Conservation (phyloP, 92 coral and sea anemone species). For the Meandrina meandrites region DNA sequence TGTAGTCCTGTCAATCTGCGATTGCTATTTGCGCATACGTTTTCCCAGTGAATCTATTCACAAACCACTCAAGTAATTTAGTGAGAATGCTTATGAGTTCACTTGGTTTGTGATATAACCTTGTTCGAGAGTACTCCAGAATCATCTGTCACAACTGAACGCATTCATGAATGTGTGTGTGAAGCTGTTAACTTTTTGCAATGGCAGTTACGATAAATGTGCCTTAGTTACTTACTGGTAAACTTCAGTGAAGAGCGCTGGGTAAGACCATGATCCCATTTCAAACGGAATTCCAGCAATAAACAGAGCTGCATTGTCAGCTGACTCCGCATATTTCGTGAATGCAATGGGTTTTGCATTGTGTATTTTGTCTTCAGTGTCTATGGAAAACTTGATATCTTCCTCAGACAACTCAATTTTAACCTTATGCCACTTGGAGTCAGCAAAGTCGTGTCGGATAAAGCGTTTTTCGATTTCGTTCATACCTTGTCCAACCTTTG, state of each 20-base stretch:
- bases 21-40: neutral
- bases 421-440: slow-evolving; percentile 58
- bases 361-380: neutral
- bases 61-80: neutral
- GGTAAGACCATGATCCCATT: slow-evolving; percentile 40
- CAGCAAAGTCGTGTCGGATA: slow-evolving; percentile 46
- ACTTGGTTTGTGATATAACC: neutral
- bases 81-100: neutral
- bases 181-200: neutral
- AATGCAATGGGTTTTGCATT: slow-evolving; percentile 26
- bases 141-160: neutral
- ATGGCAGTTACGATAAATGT: neutral
- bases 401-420: slow-evolving; percentile 26
- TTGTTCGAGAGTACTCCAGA: neutral
- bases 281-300: slow-evolving; percentile 58
- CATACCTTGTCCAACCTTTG: slow-evolving; percentile 38
- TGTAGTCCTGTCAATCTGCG: neutral
- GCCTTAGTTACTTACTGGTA: slow-evolving; percentile 12
- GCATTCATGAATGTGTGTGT: neutral
- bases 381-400: slow-evolving; percentile 19
- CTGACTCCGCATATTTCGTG: slow-evolving; percentile 23
- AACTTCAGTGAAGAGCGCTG: slow-evolving; percentile 23
- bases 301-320: slow-evolving; percentile 34
- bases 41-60: neutral
- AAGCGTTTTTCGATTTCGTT: neutral